Conservation (phyloP, 2,888 invertebrate species). For the Mythimna pallens region DNA sequence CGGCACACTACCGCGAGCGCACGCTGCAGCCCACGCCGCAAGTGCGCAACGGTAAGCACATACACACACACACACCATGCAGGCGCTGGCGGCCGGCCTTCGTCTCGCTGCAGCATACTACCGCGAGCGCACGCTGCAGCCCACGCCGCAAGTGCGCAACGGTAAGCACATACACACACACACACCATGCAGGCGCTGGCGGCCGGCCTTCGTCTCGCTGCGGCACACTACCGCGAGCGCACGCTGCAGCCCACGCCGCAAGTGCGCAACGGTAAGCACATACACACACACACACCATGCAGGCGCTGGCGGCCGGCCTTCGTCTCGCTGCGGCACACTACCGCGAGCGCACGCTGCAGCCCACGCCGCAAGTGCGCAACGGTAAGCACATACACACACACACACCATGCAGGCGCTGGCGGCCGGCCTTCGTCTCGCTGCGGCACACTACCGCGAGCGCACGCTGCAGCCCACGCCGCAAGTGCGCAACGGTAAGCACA, state of each 20-base stretch:
- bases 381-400: conserved; percentile 80
- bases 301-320: conserved; percentile 97
- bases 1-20: conserved; percentile 95
- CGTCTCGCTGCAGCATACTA: conserved; percentile 94
- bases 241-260: conserved; percentile 97
- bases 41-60: conserved; percentile 94
- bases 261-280: conserved; percentile 93
- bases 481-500: conserved; percentile 94
- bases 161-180: conserved; percentile 87
- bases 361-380: conserved; percentile 97
- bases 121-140: conserved; percentile 95
- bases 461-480: conserved; percentile 97
- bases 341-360: conserved; percentile 95
- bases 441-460: conserved; percentile 95
- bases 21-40: conserved; percentile 97
- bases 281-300: background rate
- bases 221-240: conserved; percentile 89
- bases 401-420: conserved; percentile 92
- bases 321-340: conserved; percentile 86
- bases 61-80: conserved; percentile 91
- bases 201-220: no score
- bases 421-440: conserved; percentile 97
- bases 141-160: conserved; percentile 97
- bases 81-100: conserved; percentile 75
- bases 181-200: conserved; percentile 92